Evolutionary conservation across 2,888 invertebrate genomes (phyloP).

Genomic region (Euclidia mi): DNA sequence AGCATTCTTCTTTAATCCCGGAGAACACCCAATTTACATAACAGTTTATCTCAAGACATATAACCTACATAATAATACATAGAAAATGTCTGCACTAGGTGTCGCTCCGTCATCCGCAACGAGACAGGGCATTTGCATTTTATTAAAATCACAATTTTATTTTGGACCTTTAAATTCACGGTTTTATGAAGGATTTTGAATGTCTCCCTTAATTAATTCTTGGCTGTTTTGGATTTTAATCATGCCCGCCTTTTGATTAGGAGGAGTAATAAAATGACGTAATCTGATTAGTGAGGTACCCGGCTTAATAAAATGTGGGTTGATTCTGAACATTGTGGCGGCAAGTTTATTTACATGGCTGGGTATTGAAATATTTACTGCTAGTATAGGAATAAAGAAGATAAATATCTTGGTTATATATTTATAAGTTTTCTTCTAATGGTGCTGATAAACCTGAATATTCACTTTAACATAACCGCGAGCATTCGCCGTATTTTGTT

Average conservation of each 20-base stretch:
- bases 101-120: constrained; percentile 65
- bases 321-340: constrained; percentile 37
- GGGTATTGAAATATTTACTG: not conserved
- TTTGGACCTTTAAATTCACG: constrained; percentile 60
- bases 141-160: constrained; percentile 88
- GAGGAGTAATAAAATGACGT: constrained; percentile 47
- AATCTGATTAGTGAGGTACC: constrained; percentile 52
- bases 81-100: constrained; percentile 46
- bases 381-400: not conserved
- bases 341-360: constrained; percentile 35
- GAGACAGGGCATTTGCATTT: constrained; percentile 83
- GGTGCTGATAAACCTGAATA: too few species aligned
- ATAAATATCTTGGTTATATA: too few species aligned
- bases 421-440: too few species aligned
- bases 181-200: constrained; percentile 53
- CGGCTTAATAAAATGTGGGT: constrained; percentile 39
- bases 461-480: too few species aligned
- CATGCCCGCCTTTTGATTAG: constrained; percentile 56
- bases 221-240: constrained; percentile 65
- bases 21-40: too few species aligned
- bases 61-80: constrained; percentile 21
- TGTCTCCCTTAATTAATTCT: constrained; percentile 65
- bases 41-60: too few species aligned
- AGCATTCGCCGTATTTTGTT: too few species aligned
- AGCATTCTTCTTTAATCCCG: too few species aligned